Conservation (phyloP, 2,113 vertebrate species). For the Zootoca vivipara region DNA sequence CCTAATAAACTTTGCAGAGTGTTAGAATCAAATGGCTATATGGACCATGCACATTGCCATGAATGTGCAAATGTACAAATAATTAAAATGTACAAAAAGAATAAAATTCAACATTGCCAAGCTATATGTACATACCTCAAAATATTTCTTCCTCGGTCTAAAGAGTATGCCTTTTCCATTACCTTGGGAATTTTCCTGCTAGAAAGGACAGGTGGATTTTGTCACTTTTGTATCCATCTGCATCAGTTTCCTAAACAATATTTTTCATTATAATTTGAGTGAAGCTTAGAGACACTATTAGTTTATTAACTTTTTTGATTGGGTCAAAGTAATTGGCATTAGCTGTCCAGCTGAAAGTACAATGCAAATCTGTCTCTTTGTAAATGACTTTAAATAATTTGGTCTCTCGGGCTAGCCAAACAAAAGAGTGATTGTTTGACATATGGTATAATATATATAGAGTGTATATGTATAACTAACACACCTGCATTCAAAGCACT, state of each 20-base stretch:
- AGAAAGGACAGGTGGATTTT: constrained; percentile 43
- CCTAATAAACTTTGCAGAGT: not conserved
- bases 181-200: not conserved
- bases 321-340: constrained; percentile 53
- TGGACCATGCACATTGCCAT: not conserved
- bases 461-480: constrained; percentile 58
- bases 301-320: constrained; percentile 67
- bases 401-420: constrained; percentile 63
- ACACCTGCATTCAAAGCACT: constrained; percentile 56
- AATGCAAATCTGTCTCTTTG: constrained; percentile 50
- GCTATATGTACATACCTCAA: constrained; percentile 29
- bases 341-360: constrained; percentile 50
- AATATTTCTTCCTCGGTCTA: not conserved
- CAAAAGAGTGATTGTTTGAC: constrained; percentile 58
- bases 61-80: not conserved
- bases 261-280: not conserved
- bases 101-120: constrained; percentile 39
- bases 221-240: constrained; percentile 29
- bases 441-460: constrained; percentile 34
- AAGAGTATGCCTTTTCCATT: not conserved
- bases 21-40: not conserved
- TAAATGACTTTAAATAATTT: constrained; percentile 68
- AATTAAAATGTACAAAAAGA: not conserved
- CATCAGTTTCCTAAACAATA: not conserved
- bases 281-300: constrained; percentile 48